Conservation (phyloP, 2,888 invertebrate genomes). For the Ephialtes manifestator region DNA sequence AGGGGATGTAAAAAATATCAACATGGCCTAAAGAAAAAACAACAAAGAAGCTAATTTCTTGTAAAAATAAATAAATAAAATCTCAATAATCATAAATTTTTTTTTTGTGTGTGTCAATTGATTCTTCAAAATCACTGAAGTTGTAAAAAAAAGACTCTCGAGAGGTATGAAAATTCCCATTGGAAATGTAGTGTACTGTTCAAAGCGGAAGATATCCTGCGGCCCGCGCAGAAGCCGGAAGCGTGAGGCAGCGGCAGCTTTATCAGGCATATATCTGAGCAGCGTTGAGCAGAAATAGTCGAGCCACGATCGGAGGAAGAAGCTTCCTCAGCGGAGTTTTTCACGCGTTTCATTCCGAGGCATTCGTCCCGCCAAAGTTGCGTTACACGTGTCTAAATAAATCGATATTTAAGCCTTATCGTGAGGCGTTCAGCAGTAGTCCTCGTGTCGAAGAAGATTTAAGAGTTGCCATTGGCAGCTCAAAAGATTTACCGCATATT, state of each 20-base stretch:
- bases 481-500: neutral
- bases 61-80: too few relatives aligned
- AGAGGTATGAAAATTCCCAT: constrained; percentile 3
- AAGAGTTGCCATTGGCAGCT: neutral
- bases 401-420: constrained; percentile 1
- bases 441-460: neutral
- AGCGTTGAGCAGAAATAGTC: constrained; percentile 77
- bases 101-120: too few relatives aligned
- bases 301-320: constrained; percentile 65
- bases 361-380: neutral
- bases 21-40: too few relatives aligned
- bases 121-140: too few relatives aligned
- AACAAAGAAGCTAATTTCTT: too few relatives aligned
- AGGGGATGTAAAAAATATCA: too few relatives aligned
- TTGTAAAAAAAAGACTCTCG: neutral
- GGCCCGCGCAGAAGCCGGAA: constrained; percentile 78
- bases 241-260: constrained; percentile 71
- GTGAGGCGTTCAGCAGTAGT: too few relatives aligned
- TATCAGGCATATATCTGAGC: constrained; percentile 75
- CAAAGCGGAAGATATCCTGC: constrained; percentile 47
- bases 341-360: neutral
- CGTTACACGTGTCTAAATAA: neutral
- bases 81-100: too few relatives aligned
- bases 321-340: constrained; percentile 14
- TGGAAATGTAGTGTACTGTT: neutral